A percentile compares a stretch with the other conserved stretches of the same genome.
Evolutionary conservation across 2,113 vertebrate genomes (phyloP).

Genomic region (Phrynosoma blainvillii): DNA sequence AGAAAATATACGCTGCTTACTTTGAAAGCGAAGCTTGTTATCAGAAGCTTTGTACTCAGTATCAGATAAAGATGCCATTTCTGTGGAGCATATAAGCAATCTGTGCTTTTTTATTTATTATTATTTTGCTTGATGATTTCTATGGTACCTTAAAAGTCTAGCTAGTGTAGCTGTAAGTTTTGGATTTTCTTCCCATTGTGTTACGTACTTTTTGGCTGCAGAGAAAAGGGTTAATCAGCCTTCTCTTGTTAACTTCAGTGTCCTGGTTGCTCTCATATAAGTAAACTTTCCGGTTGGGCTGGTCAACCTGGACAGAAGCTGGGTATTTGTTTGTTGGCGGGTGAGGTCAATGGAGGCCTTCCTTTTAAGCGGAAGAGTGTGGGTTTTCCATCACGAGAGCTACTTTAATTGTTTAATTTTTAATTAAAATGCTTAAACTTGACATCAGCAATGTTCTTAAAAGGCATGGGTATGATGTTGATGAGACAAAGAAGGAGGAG

Average conservation of each 20-base stretch:
- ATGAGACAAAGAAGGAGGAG: background rate
- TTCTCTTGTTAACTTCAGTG: background rate
- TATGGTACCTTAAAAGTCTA: background rate
- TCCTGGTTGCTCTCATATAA: background rate
- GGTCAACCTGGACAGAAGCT: constrained; percentile 2
- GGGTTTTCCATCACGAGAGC: background rate
- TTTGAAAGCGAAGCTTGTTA: background rate
- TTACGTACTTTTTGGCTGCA: no score
- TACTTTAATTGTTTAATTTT: background rate
- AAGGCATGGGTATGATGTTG: background rate
- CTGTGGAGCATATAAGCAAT: background rate
- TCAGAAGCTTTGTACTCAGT: no score
- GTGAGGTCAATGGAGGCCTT: background rate
- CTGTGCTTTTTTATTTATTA: no score
- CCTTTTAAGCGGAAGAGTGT: background rate
- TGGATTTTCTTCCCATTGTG: background rate
- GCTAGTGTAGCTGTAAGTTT: background rate
- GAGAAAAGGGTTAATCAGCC: background rate
- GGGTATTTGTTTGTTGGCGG: background rate
- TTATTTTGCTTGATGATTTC: no score
- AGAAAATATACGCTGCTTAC: background rate
- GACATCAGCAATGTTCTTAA: background rate
- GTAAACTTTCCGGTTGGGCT: constrained; percentile 15
- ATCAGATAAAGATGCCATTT: background rate
- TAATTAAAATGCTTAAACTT: background rate